Base-by-base conservation (phyloP, 64 coral and sea anemone species). In the Catalaphyllia jardinei region DNA sequence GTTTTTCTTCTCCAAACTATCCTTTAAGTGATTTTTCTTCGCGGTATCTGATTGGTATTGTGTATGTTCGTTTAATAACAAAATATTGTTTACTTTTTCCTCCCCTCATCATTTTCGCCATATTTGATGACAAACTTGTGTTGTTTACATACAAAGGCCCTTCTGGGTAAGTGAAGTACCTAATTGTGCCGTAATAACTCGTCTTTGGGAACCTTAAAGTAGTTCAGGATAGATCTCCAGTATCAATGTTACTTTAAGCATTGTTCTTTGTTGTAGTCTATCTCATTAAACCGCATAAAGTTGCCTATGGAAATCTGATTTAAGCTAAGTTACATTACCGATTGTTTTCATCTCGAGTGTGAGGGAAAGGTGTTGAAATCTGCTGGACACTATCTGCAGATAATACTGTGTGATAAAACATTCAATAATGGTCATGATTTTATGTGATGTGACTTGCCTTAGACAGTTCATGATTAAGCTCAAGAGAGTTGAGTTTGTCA, bases 131-230 rank as follows among this genome's bases (percentile, higher is more conserved):
- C n/a, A 10, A 25, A 69, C 65, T 10, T 25, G 3, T 13, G 16
- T 10, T 76, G 35, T 77, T 19, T 50, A 20, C 39, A 20, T 20
- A 6, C 9, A 25, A 25, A 85, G 81, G 62, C 81, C 6, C 81
- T 85, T 85, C 81, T 85, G 13, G 81, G 81, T 85, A 38, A 85
- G 81, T 85, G 65, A 15, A 57, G 10, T 57, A 57, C 54, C 10
- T 57, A 57, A 57, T 16, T 57, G 54, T 69, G 10, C 25, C 4
- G 7, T 12, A 28, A 25, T 25, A 11, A 25, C 65, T 15, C 22
- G 22, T 11, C 20, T 69, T 69, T 10, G n/a, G 22, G 8, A 4
- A 25, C 4, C 22, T 25, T 5, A 69, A 27, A 25, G 11, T 69
- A 1, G 65, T 69, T 69, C 22, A 24, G 25, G 65, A 25, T 10